These are phyloP conservation scores for Thereva nobilitata DNA, from an alignment of 2,888 invertebrate genomes.

Conservation along the genomic window DNA sequence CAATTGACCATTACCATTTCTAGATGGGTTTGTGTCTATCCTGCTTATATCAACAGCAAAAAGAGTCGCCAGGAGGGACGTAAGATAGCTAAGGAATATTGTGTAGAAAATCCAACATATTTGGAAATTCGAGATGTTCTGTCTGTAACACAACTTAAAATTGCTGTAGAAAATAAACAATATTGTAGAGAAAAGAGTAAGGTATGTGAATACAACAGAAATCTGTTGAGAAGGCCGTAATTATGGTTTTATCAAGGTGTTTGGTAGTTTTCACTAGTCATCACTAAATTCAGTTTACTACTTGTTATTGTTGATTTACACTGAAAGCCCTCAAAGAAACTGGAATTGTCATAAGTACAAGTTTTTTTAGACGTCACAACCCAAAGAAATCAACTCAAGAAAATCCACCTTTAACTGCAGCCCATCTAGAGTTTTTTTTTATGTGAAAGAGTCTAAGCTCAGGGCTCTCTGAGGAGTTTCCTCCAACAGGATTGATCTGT, in stretches of 20 bases:
- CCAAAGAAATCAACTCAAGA: too few relatives aligned
- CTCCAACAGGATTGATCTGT: too few relatives aligned
- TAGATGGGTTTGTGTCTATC: conserved; percentile 95
- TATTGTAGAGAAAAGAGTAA: conserved; percentile 90
- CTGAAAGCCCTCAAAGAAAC: too few relatives aligned
- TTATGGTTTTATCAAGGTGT: background rate
- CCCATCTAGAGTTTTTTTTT: too few relatives aligned
- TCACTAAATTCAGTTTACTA: background rate
- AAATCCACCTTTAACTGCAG: too few relatives aligned
- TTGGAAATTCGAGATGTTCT: conserved; percentile 94
- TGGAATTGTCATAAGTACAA: too few relatives aligned
- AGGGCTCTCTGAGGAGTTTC: too few relatives aligned
- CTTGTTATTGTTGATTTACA: too few relatives aligned
- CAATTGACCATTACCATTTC: conserved; percentile 42
- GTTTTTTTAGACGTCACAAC: too few relatives aligned
- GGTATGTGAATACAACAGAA: conserved; percentile 50
- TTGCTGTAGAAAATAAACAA: conserved; percentile 90
- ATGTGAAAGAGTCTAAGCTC: too few relatives aligned
- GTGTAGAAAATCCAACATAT: conserved; percentile 93
- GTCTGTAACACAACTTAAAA: conserved; percentile 77
- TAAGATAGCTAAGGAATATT: conserved; percentile 77
- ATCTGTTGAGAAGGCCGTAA: background rate
- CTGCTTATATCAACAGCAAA: conserved; percentile 93
- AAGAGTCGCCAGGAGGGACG: conserved; percentile 90
- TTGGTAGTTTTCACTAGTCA: background rate